phyloP scores from a whole-genome alignment of 2,113 vertebrate genomes.

The Perognathus longimembris region DNA sequence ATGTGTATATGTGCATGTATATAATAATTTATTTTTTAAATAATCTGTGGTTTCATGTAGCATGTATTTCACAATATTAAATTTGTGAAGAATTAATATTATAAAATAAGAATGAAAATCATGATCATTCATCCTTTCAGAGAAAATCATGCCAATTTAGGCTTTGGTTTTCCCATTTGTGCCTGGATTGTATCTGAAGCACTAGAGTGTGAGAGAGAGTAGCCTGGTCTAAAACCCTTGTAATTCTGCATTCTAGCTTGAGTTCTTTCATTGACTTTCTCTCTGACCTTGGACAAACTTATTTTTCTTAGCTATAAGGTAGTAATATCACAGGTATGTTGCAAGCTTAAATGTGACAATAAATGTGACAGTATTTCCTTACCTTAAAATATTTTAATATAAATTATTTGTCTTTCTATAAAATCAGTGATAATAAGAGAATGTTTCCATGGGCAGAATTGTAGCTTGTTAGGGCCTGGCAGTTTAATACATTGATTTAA shows the following conservation, averaged over 20 bases:
- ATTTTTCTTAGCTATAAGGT: constrained; percentile 52
- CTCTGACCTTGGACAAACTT: constrained; percentile 57
- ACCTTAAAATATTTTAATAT: constrained; percentile 43
- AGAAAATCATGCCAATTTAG: not conserved
- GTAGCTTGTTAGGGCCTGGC: not conserved
- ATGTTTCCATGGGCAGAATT: not conserved
- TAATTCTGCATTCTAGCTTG: not conserved
- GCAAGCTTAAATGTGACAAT: not conserved
- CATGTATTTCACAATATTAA: not conserved
- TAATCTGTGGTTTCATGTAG: constrained; percentile 45
- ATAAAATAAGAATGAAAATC: not conserved
- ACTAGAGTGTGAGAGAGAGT: rapidly evolving
- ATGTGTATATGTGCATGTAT: not conserved
- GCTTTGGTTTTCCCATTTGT: not conserved
- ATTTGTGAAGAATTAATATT: not conserved
- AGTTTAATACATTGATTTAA: not conserved
- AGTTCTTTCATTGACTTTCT: constrained; percentile 33
- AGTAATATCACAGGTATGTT: not conserved
- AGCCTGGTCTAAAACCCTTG: rapidly evolving
- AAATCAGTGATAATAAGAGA: constrained; percentile 8
- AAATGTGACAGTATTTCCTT: constrained; percentile 12
- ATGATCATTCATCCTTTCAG: not conserved
- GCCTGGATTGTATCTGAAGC: not conserved
- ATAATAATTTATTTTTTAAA: not conserved
- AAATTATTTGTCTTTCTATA: not conserved